These are phyloP conservation scores for Epinephelus awoara DNA, from an alignment of 2,797 vertebrate species.

Conservation along the genomic window DNA sequence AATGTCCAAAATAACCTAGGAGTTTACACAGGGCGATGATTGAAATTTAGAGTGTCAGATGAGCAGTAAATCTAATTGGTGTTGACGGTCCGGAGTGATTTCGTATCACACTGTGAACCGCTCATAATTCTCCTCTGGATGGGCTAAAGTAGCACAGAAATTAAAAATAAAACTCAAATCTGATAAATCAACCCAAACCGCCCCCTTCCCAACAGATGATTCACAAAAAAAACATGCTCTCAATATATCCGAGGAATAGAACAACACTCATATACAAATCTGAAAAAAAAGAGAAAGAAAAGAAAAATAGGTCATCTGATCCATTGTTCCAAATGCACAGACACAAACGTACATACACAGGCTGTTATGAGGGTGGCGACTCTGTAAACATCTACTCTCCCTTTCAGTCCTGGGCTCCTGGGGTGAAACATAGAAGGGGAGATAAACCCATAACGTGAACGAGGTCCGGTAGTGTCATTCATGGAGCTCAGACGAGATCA, in stretches of 20 bases:
- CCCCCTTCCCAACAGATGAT: conserved; percentile 56
- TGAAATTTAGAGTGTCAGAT: conserved; percentile 24
- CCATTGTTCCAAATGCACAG: conserved; percentile 67
- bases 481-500: background rate
- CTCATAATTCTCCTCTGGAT: conserved; percentile 42
- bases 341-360: conserved; percentile 53
- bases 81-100: conserved; percentile 1
- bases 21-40: conserved; percentile 10
- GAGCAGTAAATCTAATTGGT: conserved; percentile 39
- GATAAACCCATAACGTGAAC: conserved; percentile 27
- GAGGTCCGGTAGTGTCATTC: conserved; percentile 30
- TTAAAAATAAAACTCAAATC: conserved; percentile 54
- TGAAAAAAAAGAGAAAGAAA: conserved; percentile 31
- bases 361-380: conserved; percentile 58
- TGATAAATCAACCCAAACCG: conserved; percentile 59
- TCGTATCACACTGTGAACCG: background rate
- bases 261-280: conserved; percentile 74
- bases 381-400: conserved; percentile 70
- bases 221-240: conserved; percentile 66
- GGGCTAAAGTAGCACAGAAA: conserved; percentile 72
- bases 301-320: conserved; percentile 50
- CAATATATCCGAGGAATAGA: conserved; percentile 64
- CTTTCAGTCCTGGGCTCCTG: conserved; percentile 49
- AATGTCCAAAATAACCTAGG: conserved; percentile 33
- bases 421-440: conserved; percentile 10